phyloP scores from a whole-genome alignment of 2,113 vertebrate species.

The Nothobranchius kuhntae region DNA sequence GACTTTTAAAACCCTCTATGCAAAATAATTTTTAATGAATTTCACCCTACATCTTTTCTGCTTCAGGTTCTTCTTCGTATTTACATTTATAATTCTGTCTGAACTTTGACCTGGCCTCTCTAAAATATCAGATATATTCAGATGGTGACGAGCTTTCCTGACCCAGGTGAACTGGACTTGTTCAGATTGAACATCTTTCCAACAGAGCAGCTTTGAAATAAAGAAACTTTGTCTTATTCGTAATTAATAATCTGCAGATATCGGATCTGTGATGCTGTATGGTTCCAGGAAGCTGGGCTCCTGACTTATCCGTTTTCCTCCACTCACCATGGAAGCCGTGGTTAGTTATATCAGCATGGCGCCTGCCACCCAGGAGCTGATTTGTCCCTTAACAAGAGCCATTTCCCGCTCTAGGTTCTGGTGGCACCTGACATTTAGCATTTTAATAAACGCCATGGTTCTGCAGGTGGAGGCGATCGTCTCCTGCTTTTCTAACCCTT shows the following conservation, averaged over 20 bases:
- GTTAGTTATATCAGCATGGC: conserved; percentile 33
- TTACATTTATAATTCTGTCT: neutral
- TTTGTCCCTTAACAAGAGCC: conserved; percentile 41
- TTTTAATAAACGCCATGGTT: conserved; percentile 8
- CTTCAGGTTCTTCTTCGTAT: neutral
- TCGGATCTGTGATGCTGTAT: neutral
- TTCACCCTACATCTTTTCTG: neutral
- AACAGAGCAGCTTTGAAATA: neutral
- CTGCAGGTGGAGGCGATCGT: conserved; percentile 1
- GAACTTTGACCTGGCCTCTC: neutral
- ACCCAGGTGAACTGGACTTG: neutral
- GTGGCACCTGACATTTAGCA: conserved; percentile 3
- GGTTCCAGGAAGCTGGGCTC: conserved; percentile 6
- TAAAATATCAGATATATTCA: neutral
- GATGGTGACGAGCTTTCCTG: neutral
- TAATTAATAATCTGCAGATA: conserved; percentile 23
- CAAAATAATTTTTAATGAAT: neutral
- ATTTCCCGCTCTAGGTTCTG: conserved; percentile 22
- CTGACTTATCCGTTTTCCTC: conserved; percentile 22
- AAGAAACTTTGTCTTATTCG: neutral
- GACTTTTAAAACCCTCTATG: too few relatives aligned
- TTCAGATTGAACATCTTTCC: too few relatives aligned
- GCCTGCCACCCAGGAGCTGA: conserved; percentile 23
- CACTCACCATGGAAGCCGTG: conserved; percentile 18
- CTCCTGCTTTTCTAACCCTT: neutral